phyloP scores from a whole-genome alignment of 1,140 invertebrate genomes.

The Drosophila nikananu region DNA sequence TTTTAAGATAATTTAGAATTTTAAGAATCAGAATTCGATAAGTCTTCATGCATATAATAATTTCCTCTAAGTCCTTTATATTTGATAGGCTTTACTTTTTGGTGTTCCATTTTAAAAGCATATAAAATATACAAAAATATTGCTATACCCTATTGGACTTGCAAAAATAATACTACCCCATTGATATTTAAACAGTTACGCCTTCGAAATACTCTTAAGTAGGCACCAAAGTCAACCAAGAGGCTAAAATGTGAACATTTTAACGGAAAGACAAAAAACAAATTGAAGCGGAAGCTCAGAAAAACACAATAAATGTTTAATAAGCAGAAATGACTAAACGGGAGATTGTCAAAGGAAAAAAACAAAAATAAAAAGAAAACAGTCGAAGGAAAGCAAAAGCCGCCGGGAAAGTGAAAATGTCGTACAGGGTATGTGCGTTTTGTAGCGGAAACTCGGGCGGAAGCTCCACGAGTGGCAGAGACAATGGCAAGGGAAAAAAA shows the following conservation, averaged over 20 bases:
- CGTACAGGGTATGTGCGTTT: conserved; percentile 13
- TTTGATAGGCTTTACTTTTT: background rate
- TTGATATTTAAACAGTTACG: conserved; percentile 54
- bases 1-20: too few relatives aligned
- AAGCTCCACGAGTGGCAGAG: conserved; percentile 42
- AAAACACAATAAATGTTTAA: conserved; percentile 80
- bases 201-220: conserved; percentile 49
- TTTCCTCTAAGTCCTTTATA: background rate
- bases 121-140: conserved; percentile 26
- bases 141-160: background rate
- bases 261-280: conserved; percentile 52
- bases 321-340: conserved; percentile 62
- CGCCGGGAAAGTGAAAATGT: conserved; percentile 24
- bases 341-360: conserved; percentile 18
- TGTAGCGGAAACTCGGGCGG: conserved; percentile 56
- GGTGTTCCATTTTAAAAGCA: conserved; percentile 20
- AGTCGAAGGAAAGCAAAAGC: conserved; percentile 30
- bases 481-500: conserved; percentile 23
- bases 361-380: conserved; percentile 7
- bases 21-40: background rate
- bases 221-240: conserved; percentile 23
- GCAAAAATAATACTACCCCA: conserved; percentile 57
- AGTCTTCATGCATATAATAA: background rate
- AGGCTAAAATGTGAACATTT: conserved; percentile 11
- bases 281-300: conserved; percentile 71